Percentiles rank a stretch among this genome's conserved stretches.
phyloP scores from a whole-genome alignment of 1,140 invertebrate genomes.

The Papilio glaucus region DNA sequence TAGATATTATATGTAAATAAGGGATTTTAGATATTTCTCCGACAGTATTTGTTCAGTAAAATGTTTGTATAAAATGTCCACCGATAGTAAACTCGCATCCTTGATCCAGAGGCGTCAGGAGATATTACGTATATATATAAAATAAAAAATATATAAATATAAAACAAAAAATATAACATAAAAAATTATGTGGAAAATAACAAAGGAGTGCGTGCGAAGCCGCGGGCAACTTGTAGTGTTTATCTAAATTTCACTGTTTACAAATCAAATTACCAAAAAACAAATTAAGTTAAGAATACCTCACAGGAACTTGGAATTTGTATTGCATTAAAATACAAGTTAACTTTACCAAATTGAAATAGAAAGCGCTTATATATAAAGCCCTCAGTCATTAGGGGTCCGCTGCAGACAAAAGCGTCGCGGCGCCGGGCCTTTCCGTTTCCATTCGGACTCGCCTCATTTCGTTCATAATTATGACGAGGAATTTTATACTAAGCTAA shows the following conservation, averaged over 20 bases:
- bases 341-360: no score
- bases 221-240: no score
- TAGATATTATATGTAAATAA: not conserved
- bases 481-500: not conserved
- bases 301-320: not conserved
- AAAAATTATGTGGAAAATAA: no score
- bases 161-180: not conserved
- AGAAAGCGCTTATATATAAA: no score
- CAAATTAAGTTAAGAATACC: not conserved
- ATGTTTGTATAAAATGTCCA: not conserved
- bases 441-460: conserved; percentile 21
- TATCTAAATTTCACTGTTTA: not conserved
- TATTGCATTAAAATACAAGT: no score
- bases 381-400: not conserved
- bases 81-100: no score
- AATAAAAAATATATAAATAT: no score
- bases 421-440: conserved; percentile 11
- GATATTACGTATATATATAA: no score
- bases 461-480: conserved; percentile 16
- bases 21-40: not conserved
- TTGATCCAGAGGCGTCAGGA: no score
- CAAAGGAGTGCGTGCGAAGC: no score
- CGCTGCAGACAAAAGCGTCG: conserved; percentile 6
- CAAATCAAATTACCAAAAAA: not conserved
- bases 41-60: not conserved